A percentile compares a stretch with the other conserved stretches of the same genome.
Evolutionary conservation across 2,797 vertebrate genomes (phyloP).

Genomic region (Choloepus didactylus): DNA sequence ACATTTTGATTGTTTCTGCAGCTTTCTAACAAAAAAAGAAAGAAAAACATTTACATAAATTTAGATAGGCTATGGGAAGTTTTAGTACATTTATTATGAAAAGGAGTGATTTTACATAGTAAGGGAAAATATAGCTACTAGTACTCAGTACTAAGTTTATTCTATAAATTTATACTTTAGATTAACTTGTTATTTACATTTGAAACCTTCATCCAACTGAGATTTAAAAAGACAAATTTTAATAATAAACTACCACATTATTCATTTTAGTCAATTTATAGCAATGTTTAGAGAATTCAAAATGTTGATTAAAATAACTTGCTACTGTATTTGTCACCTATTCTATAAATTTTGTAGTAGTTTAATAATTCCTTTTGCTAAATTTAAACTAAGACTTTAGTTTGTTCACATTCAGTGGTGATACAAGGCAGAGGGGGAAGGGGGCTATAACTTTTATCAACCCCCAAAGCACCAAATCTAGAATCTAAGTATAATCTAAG

Average conservation of each 20-base stretch:
- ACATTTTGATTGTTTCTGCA: conserved; percentile 5
- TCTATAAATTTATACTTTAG: conserved; percentile 20
- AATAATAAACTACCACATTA: conserved; percentile 58
- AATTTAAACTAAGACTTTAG: not conserved
- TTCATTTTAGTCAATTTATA: conserved; percentile 72
- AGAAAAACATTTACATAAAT: conserved; percentile 11
- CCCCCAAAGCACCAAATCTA: not conserved
- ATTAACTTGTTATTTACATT: conserved; percentile 59
- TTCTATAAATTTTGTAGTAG: conserved; percentile 45
- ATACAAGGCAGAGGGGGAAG: not conserved
- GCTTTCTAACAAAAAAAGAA: not conserved
- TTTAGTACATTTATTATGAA: not conserved
- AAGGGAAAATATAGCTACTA: not conserved
- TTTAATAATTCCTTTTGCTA: conserved; percentile 52
- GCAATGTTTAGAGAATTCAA: conserved; percentile 46
- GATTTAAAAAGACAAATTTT: conserved; percentile 70
- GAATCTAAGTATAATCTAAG: not conserved
- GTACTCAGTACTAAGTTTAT: not conserved
- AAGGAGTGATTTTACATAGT: not conserved
- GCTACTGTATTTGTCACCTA: conserved; percentile 34
- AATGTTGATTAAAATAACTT: conserved; percentile 71
- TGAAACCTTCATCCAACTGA: conserved; percentile 24
- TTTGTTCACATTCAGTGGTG: not conserved
- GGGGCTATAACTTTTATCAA: not conserved
- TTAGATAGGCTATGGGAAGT: not conserved